These are phyloP conservation scores for Borostomias antarcticus DNA, from an alignment of 2,797 vertebrate genomes.

Conservation along the genomic window DNA sequence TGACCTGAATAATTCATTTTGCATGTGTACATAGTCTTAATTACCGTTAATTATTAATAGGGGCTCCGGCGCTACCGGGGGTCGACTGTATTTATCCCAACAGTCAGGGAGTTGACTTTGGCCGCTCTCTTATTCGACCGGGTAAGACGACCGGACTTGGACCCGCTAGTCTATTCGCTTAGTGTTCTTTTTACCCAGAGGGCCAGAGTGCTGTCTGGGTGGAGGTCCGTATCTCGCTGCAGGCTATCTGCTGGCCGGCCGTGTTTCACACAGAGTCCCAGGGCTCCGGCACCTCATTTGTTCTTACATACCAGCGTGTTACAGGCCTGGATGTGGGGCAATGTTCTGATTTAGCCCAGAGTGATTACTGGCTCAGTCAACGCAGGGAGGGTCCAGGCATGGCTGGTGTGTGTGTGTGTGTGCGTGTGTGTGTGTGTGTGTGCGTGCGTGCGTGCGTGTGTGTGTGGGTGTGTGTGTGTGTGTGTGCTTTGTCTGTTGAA, in stretches of 20 bases:
- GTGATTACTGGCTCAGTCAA: constrained; percentile 48
- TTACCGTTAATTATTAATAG: constrained; percentile 74
- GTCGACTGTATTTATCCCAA: constrained; percentile 49
- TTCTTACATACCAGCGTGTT: constrained; percentile 43
- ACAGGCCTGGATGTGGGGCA: constrained; percentile 40
- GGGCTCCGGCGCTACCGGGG: constrained; percentile 46
- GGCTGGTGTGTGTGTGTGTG: constrained; percentile 12
- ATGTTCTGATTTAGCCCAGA: constrained; percentile 33
- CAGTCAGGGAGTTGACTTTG: constrained; percentile 47
- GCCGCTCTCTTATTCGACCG: constrained; percentile 23
- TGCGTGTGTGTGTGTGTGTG: constrained; percentile 13
- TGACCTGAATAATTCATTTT: constrained; percentile 71
- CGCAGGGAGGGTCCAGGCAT: constrained; percentile 29
- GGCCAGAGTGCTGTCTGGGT: background rate
- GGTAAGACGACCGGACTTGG: constrained; percentile 9
- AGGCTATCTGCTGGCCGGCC: constrained; percentile 15
- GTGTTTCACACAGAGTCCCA: constrained; percentile 11
- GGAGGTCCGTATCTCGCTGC: constrained; percentile 4
- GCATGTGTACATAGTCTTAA: constrained; percentile 75
- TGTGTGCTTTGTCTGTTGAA: constrained; percentile 1
- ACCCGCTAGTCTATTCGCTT: background rate
- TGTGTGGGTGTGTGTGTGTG: constrained; percentile 7
- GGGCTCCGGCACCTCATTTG: constrained; percentile 45
- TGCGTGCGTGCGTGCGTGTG: background rate
- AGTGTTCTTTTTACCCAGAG: too few species aligned